Base-by-base conservation (phyloP, 2,797 vertebrate species). In the Eidolon dupreanum region DNA sequence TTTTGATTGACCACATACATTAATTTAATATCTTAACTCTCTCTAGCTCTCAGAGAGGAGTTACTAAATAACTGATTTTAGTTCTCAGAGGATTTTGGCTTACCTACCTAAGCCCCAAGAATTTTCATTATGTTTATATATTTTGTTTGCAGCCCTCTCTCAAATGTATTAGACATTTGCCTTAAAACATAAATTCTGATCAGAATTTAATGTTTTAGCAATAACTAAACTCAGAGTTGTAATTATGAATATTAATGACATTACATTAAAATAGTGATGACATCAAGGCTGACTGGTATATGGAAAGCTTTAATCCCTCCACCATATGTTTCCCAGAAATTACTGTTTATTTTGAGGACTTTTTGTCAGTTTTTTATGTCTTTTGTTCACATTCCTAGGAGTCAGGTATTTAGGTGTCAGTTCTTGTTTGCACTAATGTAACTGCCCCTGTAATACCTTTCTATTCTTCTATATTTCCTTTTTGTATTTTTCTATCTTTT, bases 401-500 rank as follows among this genome's bases (percentile, higher is more conserved):
- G 15, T 68, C n/a, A 94, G 24, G 8, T 31, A 20, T 59, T 46
- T 31, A 87, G n/a, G 0, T 59, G 20, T 63, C n/a, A 68, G 12
- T 90, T 90, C 36, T 79, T 70, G 4, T 81, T 87, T 83, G 16
- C 36, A 2, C 65, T 78, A 71, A 77, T 36, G 19, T 96, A 43
- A 28, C 71, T 41, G 6, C 68, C 7, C 79, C 16, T 46, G 33
- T 59, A 87, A 5, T 26, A 0, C n/a, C 10, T 88, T 74, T 57
- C 24, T 75, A 5, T 46, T 73, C 24, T 49, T 97, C 81, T 95
- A 11, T 83, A 73, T 90, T 83, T 86, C 68, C 90, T 88, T 96
- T 73, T 93, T 93, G 73, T 96, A 31, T 94, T 97, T 97, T 88
- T 97, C 7, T 51, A 17, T 82, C 6, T 59, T 66, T 65, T 59